These are phyloP conservation scores for Digitonthophagus gazella DNA, from an alignment of 2,888 invertebrate genomes.

Conservation along the genomic window DNA sequence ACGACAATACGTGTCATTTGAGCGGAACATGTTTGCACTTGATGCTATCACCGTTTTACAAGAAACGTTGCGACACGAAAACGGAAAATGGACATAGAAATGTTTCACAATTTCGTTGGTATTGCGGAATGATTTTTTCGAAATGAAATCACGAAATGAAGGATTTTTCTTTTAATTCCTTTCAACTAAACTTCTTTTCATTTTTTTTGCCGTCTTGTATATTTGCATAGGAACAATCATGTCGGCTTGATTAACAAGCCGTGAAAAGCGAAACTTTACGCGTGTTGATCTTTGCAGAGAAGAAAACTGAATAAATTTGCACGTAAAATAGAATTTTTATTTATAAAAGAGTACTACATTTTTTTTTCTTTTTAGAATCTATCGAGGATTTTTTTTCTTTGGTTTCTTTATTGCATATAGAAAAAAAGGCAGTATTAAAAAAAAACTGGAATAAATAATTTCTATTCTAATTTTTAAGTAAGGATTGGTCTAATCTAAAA, in stretches of 20 bases:
- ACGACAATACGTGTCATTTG: not conserved
- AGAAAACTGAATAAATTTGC: not conserved
- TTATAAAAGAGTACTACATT: not conserved
- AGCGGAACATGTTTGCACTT: not conserved
- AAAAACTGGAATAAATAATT: no score
- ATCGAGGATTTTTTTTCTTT: no score
- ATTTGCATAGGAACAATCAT: not conserved
- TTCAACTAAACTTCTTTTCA: not conserved
- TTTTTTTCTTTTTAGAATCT: no score
- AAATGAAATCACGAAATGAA: not conserved
- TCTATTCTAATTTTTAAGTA: no score
- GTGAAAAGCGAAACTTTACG: not conserved
- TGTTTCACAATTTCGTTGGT: not conserved
- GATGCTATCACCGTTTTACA: not conserved
- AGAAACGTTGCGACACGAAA: not conserved
- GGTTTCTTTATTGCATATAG: no score
- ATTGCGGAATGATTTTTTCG: not conserved
- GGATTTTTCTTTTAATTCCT: not conserved
- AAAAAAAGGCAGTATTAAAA: no score
- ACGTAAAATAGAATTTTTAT: not conserved
- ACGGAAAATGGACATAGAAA: not conserved
- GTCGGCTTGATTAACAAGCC: not conserved
- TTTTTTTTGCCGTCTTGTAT: not conserved
- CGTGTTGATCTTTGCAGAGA: not conserved
- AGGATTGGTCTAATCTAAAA: slow-evolving; percentile 4